phyloP scores from a whole-genome alignment of 2,113 vertebrate species.

The Muntiacus muntjak region DNA sequence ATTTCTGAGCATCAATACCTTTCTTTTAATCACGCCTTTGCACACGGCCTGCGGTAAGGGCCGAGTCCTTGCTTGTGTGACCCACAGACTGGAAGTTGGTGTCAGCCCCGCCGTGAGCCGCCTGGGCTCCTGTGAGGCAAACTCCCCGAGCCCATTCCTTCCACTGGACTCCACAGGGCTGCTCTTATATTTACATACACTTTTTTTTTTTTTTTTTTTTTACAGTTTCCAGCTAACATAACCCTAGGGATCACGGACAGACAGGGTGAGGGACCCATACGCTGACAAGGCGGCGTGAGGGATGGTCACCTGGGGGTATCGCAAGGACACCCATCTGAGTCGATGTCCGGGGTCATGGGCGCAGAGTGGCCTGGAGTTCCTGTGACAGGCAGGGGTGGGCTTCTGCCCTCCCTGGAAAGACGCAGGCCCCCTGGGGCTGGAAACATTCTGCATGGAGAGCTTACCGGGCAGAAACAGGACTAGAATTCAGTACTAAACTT shows the following conservation, averaged over 20 bases:
- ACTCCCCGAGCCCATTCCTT: not conserved
- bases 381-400: not conserved
- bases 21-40: not conserved
- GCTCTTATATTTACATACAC: not conserved
- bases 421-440: not conserved
- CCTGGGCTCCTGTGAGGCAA: not conserved
- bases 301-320: fast-evolving
- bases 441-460: not conserved
- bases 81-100: not conserved
- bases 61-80: fast-evolving
- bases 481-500: not conserved
- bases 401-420: not conserved
- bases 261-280: not conserved
- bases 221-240: not conserved
- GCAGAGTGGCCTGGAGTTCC: not conserved
- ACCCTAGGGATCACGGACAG: not conserved
- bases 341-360: not conserved
- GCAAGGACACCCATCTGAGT: not conserved
- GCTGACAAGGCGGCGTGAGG: too few relatives aligned
- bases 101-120: not conserved
- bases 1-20: not conserved
- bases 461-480: not conserved
- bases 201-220: not conserved
- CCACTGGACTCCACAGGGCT: not conserved
- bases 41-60: not conserved